Evolutionary conservation across 2,113 vertebrate genomes (phyloP).

Genomic region (Xerus inauris): DNA sequence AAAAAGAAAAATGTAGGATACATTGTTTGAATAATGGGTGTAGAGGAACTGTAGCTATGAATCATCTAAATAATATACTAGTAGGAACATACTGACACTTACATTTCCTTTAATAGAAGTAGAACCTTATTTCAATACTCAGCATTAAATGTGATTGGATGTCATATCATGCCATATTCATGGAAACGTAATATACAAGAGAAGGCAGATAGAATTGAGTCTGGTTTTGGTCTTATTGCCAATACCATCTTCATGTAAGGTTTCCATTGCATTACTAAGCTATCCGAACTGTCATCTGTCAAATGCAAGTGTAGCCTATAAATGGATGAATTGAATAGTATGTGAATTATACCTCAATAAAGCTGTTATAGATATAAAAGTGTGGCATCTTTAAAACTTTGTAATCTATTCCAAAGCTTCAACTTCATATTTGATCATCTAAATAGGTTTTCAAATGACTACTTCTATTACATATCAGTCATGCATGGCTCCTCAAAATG

Average conservation of each 20-base stretch:
- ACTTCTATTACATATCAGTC: not conserved
- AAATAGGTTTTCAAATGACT: constrained; percentile 15
- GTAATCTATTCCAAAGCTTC: not conserved
- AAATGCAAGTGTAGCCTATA: not conserved
- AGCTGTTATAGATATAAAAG: not conserved
- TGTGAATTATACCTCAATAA: constrained; percentile 13
- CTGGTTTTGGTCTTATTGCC: not conserved
- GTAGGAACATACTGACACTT: not conserved
- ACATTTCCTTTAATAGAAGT: not conserved
- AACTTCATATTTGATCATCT: not conserved
- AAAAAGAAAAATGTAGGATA: not conserved
- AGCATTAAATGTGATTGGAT: constrained; percentile 10
- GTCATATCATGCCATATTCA: not conserved
- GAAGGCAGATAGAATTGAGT: not conserved
- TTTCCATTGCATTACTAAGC: not conserved
- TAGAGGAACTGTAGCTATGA: not conserved
- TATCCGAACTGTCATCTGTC: not conserved
- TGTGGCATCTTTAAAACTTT: not conserved
- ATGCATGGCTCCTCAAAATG: constrained; percentile 18
- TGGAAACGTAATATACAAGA: not conserved
- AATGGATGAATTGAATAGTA: not conserved
- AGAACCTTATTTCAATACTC: constrained; percentile 40
- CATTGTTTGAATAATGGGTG: not conserved
- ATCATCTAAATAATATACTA: not conserved
- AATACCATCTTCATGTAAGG: not conserved